These are phyloP conservation scores for Megathymus violae DNA, from an alignment of 1,140 invertebrate genomes.

Conservation along the genomic window DNA sequence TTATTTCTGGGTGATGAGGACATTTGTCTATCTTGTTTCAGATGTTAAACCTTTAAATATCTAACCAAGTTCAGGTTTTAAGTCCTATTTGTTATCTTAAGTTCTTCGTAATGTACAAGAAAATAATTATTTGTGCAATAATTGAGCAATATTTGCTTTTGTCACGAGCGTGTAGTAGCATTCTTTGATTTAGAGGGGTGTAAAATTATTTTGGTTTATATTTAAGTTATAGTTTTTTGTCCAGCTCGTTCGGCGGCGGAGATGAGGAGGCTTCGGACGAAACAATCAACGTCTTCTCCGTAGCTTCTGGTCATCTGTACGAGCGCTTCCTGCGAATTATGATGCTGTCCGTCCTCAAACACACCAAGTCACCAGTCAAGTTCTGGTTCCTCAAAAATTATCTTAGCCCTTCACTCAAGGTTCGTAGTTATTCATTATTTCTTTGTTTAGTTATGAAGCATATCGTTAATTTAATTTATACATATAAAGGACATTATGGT, in stretches of 20 bases:
- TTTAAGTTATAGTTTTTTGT: conserved; percentile 27
- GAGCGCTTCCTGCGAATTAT: conserved; percentile 98
- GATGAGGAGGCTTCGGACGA: conserved; percentile 91
- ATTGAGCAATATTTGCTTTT: too few relatives aligned
- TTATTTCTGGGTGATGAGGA: too few relatives aligned
- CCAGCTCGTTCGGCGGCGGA: conserved; percentile 88
- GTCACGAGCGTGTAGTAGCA: too few relatives aligned
- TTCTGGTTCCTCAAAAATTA: conserved; percentile 99
- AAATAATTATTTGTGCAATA: neutral
- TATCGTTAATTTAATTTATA: too few relatives aligned
- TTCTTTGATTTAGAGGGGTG: too few relatives aligned
- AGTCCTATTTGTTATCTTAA: too few relatives aligned
- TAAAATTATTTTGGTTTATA: neutral
- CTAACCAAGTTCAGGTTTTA: too few relatives aligned
- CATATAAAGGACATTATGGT: too few relatives aligned
- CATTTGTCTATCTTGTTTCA: too few relatives aligned
- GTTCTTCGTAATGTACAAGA: too few relatives aligned
- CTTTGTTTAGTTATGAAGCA: too few relatives aligned
- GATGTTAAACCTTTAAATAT: too few relatives aligned
- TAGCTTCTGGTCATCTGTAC: conserved; percentile 99
- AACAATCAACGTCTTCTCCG: conserved; percentile 98
- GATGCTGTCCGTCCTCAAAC: conserved; percentile 98
- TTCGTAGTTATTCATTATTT: conserved; percentile 72
- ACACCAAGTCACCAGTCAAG: conserved; percentile 98
- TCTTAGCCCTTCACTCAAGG: conserved; percentile 97